Percentiles rank a stretch among this genome's conserved stretches.
Conservation (phyloP, 2,888 invertebrate genomes). For the Apotomis turbidana region DNA sequence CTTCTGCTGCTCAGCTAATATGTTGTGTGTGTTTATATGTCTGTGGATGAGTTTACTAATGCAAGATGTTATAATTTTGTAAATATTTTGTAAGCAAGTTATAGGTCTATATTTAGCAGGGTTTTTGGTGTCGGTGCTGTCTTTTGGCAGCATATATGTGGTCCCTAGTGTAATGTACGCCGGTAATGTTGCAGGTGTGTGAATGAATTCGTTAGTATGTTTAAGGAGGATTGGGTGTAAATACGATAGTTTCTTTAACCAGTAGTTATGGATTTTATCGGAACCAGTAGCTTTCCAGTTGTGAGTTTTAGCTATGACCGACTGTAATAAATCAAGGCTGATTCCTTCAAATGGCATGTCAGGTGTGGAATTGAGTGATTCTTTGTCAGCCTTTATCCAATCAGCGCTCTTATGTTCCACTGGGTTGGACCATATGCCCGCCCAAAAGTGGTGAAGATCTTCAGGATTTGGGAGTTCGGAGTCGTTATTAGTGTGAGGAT, state of each 20-base stretch:
- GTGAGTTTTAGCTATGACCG: background rate
- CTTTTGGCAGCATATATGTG: background rate
- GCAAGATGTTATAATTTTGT: too few species aligned
- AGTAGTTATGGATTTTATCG: constrained; percentile 4
- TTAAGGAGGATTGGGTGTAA: background rate
- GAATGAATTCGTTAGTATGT: constrained; percentile 1
- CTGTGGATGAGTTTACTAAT: too few species aligned
- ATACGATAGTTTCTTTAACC: background rate
- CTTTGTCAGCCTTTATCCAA: too few species aligned
- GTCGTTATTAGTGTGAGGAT: background rate
- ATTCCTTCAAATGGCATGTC: background rate
- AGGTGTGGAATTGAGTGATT: too few species aligned
- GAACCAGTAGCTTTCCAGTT: background rate
- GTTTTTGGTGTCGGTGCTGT: too few species aligned
- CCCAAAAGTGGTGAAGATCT: too few species aligned
- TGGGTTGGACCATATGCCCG: too few species aligned
- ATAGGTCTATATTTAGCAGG: too few species aligned
- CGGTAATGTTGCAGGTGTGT: background rate
- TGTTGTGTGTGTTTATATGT: too few species aligned
- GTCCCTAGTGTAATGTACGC: background rate
- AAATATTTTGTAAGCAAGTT: too few species aligned
- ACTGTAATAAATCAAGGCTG: background rate
- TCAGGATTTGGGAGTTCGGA: background rate
- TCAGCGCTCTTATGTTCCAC: too few species aligned
- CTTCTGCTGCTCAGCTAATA: too few species aligned